Evolutionary conservation across 1,140 invertebrate species (phyloP).

Genomic region (Penaeus japonicus): DNA sequence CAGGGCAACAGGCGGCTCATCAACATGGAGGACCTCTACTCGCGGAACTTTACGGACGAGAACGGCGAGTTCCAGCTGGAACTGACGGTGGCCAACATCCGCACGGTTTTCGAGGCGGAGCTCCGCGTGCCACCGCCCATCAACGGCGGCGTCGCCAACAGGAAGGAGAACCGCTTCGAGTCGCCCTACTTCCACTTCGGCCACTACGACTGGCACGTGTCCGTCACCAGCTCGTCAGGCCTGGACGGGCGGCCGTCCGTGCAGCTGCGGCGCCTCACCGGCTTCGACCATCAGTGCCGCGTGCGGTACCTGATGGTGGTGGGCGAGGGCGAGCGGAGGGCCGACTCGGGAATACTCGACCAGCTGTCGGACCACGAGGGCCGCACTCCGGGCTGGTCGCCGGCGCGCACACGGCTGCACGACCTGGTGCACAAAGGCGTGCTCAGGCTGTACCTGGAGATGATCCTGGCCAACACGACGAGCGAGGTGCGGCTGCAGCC

Average conservation of each 20-base stretch:
- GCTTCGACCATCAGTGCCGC: constrained; percentile 82
- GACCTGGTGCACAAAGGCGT: constrained; percentile 70
- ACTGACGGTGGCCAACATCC: constrained; percentile 78
- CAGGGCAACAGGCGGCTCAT: constrained; percentile 84
- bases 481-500: constrained; percentile 72
- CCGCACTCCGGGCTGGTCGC: constrained; percentile 77
- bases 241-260: constrained; percentile 69
- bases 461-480: constrained; percentile 79
- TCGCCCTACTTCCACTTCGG: constrained; percentile 79
- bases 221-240: constrained; percentile 62
- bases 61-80: constrained; percentile 87
- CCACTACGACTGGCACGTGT: constrained; percentile 86
- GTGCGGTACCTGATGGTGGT: constrained; percentile 74
- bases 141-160: constrained; percentile 56
- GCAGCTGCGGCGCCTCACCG: constrained; percentile 78
- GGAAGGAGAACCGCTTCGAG: constrained; percentile 64
- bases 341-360: constrained; percentile 81
- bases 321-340: constrained; percentile 75
- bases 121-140: constrained; percentile 69
- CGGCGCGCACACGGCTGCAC: constrained; percentile 69
- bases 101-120: constrained; percentile 80
- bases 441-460: constrained; percentile 77
- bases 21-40: constrained; percentile 78
- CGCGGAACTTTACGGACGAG: constrained; percentile 80
- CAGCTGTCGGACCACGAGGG: constrained; percentile 80